These are phyloP conservation scores for Psittacula cyanocephala DNA, from an alignment of 2,113 vertebrate species.

Conservation along the genomic window DNA sequence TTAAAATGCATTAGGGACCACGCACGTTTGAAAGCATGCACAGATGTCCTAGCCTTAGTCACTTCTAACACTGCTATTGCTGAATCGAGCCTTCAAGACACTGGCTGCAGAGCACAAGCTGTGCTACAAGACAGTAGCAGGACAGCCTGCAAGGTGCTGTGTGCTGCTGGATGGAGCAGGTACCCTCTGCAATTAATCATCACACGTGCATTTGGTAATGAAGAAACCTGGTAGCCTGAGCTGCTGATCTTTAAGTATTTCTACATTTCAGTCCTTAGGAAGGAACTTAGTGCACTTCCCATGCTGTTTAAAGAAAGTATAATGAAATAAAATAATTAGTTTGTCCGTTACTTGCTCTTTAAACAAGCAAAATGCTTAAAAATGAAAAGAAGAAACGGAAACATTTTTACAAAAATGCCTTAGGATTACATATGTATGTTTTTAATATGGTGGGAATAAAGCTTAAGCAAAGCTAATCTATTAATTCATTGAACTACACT, in stretches of 20 bases:
- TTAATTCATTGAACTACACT: background rate
- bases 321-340: background rate
- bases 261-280: background rate
- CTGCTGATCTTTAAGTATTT: background rate
- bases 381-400: background rate
- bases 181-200: background rate
- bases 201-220: fast-evolving
- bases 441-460: background rate
- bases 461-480: background rate
- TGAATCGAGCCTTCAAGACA: fast-evolving
- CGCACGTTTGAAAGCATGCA: fast-evolving
- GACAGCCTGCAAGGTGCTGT: fast-evolving
- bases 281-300: background rate
- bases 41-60: background rate
- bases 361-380: background rate
- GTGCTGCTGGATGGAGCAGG: fast-evolving
- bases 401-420: background rate
- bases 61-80: background rate
- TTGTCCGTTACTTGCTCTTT: background rate
- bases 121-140: fast-evolving
- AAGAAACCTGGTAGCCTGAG: background rate
- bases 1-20: background rate
- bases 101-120: background rate
- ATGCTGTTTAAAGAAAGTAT: background rate
- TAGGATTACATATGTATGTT: background rate